Conservation (phyloP, 2,888 invertebrate genomes). For the Trisateles emortualis region DNA sequence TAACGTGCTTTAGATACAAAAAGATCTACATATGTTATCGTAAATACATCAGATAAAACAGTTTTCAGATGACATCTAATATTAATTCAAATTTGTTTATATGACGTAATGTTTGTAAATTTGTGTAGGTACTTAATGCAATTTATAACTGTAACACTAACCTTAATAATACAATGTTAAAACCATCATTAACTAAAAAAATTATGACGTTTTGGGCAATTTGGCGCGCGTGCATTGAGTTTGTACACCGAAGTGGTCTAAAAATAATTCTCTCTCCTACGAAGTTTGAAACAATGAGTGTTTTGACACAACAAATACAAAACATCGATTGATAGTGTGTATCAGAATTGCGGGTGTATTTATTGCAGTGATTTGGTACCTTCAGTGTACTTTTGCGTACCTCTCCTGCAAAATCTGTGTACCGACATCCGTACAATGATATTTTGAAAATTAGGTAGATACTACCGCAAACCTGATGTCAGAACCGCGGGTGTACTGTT, state of each 20-base stretch:
- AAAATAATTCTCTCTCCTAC: conserved; percentile 59
- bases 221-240: conserved; percentile 49
- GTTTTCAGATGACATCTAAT: neutral
- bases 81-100: too few species aligned
- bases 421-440: too few species aligned
- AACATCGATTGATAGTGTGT: too few species aligned
- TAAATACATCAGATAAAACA: neutral
- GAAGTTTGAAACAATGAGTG: conserved; percentile 20
- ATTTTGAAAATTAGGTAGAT: too few species aligned
- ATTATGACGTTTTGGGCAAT: conserved; percentile 51
- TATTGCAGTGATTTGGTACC: too few species aligned
- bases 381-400: too few species aligned
- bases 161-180: conserved; percentile 60
- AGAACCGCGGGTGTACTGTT: too few species aligned
- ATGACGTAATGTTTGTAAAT: neutral
- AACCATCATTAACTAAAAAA: conserved; percentile 61
- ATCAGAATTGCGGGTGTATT: too few species aligned
- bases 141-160: conserved; percentile 39
- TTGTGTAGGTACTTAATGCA: neutral
- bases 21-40: neutral
- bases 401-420: too few species aligned
- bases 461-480: too few species aligned
- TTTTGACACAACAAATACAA: neutral
- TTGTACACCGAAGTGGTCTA: conserved; percentile 47
- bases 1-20: neutral